Evolutionary conservation across 2,113 vertebrate genomes (phyloP).

Genomic region (Chaetodon trifascialis): DNA sequence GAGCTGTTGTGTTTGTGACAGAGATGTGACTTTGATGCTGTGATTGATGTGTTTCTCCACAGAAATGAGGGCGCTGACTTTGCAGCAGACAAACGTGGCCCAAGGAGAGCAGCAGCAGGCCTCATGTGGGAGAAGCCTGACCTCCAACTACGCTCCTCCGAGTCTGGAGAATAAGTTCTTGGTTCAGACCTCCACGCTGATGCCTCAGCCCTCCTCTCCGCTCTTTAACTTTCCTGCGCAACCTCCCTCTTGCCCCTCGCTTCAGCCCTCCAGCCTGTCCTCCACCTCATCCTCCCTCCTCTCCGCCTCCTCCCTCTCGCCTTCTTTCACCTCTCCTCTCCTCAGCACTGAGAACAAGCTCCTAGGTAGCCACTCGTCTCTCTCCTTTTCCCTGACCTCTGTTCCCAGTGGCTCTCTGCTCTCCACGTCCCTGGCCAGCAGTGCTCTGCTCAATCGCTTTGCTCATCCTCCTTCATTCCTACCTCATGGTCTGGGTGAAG

Average conservation of each 20-base stretch:
- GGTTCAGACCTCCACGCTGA: conserved; percentile 35
- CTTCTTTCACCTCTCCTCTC: neutral
- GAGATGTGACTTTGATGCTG: conserved; percentile 24
- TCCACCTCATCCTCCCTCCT: conserved; percentile 66
- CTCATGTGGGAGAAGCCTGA: conserved; percentile 42
- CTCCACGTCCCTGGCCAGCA: conserved; percentile 26
- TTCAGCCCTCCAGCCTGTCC: conserved; percentile 69
- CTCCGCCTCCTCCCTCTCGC: conserved; percentile 36
- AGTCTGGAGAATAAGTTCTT: conserved; percentile 82
- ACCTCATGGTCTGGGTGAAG: neutral
- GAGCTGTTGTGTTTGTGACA: neutral
- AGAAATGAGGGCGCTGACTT: conserved; percentile 73
- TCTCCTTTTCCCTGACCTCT: conserved; percentile 28
- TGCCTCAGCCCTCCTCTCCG: neutral
- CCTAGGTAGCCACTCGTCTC: neutral
- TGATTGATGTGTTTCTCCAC: conserved; percentile 33
- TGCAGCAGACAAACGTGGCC: conserved; percentile 47
- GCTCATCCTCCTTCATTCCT: conserved; percentile 28
- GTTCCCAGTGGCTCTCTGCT: conserved; percentile 25
- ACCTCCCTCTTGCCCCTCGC: conserved; percentile 61
- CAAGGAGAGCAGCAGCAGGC: conserved; percentile 22
- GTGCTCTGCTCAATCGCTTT: conserved; percentile 23
- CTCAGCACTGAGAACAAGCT: conserved; percentile 1
- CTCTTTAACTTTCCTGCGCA: conserved; percentile 32
- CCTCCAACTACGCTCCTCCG: conserved; percentile 56